Evolutionary conservation across 2,888 invertebrate genomes (phyloP), one percentile per base, ranked within the genome.

Genomic region (Elysia crispata): DNA sequence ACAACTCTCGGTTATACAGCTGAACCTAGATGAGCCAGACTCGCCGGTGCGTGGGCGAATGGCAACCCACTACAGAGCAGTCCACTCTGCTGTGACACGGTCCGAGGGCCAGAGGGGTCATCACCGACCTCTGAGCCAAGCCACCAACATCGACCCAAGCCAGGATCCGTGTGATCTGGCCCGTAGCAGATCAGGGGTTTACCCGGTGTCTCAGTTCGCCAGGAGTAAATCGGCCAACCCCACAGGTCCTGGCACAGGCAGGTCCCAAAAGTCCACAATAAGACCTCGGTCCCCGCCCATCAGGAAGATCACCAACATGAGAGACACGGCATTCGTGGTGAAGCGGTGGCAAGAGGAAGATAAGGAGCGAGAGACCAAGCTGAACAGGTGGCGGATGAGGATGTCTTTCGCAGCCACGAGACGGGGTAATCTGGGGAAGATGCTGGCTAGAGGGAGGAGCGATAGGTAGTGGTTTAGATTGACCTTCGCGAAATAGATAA

Each of bases 331-430:
- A 1, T 31, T 30, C n/a, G 25, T 75, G 20, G 75, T 75, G 15
- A 11, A 31, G 18, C n/a, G 69, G 20, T 81, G 81, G 50, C 69
- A 81, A 20, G 77, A 81, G 28, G 73, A 81, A 5, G 83, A 83
- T 50, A 66, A 28, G 13, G 72, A 49, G 23, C 30, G 81, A 1
- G 83, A 81, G 54, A 64, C 72, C 8, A 77, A 83, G 28, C 79
- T 83, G 13, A 81, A 80, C 74, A 62, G 60, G 23, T 83, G 83
- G 83, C 69, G 83, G 28, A 77, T 77, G 49, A 77, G 83, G 73
- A 83, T 83, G 81, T 77, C 80, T 15, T 83, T 83, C 28, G 80
- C 78, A 31, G 80, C 80, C 41, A 77, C 77, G 1, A 77, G 77
- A 30, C 73, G 76, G 30, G 77, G 78, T 3, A 75, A 75, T 25